Evolutionary conservation across 1,140 invertebrate species (phyloP).

Genomic region (Papilio dardanus): DNA sequence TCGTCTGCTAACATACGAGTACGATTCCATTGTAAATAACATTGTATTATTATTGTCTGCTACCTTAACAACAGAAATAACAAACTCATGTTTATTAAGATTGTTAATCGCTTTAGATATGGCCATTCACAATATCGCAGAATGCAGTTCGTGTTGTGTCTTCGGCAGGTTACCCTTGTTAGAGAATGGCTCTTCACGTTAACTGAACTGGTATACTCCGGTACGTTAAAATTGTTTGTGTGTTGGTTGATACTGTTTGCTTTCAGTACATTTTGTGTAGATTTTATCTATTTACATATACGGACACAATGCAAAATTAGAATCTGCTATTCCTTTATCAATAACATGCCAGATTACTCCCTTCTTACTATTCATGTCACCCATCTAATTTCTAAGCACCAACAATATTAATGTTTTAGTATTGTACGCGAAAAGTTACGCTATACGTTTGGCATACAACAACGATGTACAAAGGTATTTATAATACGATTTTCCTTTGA

Average conservation of each 20-base stretch:
- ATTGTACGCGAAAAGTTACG: neutral
- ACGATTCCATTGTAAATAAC: neutral
- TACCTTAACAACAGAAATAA: too few relatives aligned
- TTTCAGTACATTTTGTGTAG: too few relatives aligned
- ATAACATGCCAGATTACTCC: neutral
- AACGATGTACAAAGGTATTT: conserved; percentile 16
- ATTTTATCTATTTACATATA: too few relatives aligned
- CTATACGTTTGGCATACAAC: conserved; percentile 29
- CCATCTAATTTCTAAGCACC: neutral
- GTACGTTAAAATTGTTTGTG: neutral
- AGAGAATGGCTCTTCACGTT: neutral
- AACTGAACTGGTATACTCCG: neutral
- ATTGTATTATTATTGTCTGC: neutral
- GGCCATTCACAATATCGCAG: neutral
- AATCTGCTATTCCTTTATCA: neutral
- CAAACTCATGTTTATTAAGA: too few relatives aligned
- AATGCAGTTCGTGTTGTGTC: neutral
- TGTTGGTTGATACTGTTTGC: conserved; percentile 4
- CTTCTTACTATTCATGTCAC: neutral
- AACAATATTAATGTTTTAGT: conserved; percentile 14
- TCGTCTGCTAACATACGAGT: neutral
- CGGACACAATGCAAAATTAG: neutral
- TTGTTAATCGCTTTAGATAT: neutral
- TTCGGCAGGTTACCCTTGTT: neutral
- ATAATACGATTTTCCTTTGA: conserved; percentile 15